Base-by-base conservation (phyloP, 2,113 vertebrate genomes). In the Zingel zingel region DNA sequence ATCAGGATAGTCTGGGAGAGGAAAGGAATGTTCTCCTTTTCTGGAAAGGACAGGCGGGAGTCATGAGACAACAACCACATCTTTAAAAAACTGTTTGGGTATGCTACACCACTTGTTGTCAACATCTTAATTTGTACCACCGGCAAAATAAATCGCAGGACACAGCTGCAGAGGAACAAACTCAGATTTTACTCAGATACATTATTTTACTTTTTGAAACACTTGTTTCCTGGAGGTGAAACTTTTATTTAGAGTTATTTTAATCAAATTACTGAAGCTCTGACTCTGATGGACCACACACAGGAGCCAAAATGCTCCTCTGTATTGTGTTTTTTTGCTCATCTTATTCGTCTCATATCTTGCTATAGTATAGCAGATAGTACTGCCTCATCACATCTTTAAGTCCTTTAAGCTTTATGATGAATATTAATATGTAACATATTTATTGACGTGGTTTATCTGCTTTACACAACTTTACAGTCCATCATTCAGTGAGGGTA, bases 391-490 rank as follows among this genome's bases (percentile, higher is more conserved):
- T 59, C 14, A 33, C 2, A 8, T 27, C 15, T 51, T 27, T 57
- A 16, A 25, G 10, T 30, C 8, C 11, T 58, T 23, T n/a, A 19
- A 23, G 30, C 7, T 64, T 51, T 27, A 0, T 36, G 25, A 70
- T 25, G 15, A 59, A 43, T 33, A 25, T 56, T n/a, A 61, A 14
- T 16, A n/a, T 76, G 30, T 75, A 25, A 10, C 71, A 72, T 43
- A 50, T 30, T 59, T 23, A 50, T 25, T 47, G 56, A 74, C 51
- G 83, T 82, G 69, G 48, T 71, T 33, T 84, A 87, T 87, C 77
- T 71, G 39, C 18, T 91, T 89, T 74, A 74, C 70, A 74, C 74
- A 83, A 72, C 54, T 85, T 84, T 69, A 80, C 50, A 30, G 45
- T 27, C 19, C 30, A 65, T 74, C 61, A 74, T 30, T 53, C 18